Evolutionary conservation across 2,888 invertebrate genomes (phyloP), one percentile per base, ranked within the genome.

Genomic region (Petrolisthes manimaculis): DNA sequence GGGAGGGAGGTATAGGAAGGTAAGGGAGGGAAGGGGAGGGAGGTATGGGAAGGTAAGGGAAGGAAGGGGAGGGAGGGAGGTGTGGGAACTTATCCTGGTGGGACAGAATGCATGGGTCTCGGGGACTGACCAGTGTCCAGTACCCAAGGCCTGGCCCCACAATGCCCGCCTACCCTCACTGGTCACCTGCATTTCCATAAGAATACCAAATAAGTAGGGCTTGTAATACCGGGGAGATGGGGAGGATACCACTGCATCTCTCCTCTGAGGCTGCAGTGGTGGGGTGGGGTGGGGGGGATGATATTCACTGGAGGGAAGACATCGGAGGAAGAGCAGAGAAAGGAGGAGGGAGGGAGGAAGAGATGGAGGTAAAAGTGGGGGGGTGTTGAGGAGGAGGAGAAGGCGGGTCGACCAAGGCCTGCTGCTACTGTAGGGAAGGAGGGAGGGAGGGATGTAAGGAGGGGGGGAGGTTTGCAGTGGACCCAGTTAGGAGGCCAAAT

Each of bases 121-220:
- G 14, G 67, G 85, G 85, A 18, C 69, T 85, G 79, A 69, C 78
- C 84, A 78, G 79, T 78, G 69, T 78, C 84, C 85, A 71, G 85
- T 79, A 61, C 61, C n/a, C 55, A n/a, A 37, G 84, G 53, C 4
- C n/a, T 21, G 55, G 74, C 54, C 12, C 1, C 67, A 86, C 81
- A 86, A 86, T 86, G 75, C 75, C 81, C 82, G 53, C 61, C 8
- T 61, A 37, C 24, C 51, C 74, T 24, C 75, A 54, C 21, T 54
- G 86, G 86, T 82, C 82, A 86, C 75, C 86, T 86, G 86, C 86
- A 86, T 86, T 86, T 82, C 86, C 86, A 86, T 86, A 86, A 86
- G 86, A 86, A 86, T 86, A 77, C 78, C 55, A 77, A 86, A 82
- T 86, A 86, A 86, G 81, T 71, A 86, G 56, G 86, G 80, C 74